Base-by-base conservation (phyloP, 2,797 vertebrate species). In the Botia kubotai region DNA sequence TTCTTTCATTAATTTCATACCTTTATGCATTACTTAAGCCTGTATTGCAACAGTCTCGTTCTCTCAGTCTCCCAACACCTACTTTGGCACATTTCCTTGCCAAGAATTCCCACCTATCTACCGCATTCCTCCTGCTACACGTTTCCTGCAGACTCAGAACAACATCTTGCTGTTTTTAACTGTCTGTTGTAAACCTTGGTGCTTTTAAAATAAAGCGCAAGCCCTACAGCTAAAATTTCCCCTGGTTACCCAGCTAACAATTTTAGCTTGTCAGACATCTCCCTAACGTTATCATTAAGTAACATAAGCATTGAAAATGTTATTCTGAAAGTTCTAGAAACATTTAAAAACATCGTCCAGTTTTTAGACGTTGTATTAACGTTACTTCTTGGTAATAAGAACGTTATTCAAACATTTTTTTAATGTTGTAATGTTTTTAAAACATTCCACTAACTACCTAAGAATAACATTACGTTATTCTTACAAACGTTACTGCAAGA, bases 111-210 rank as follows among this genome's bases (percentile, higher is more conserved):
- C 86, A 79, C 87, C 89, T 89, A 88, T 86, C 86, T 89, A 55
- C 84, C 84, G 88, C 84, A 88, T 92, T 92, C 88, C 82, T 91
- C 74, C 75, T 88, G 86, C 90, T 86, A 90, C 85, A 43, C 43
- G 90, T 26, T 60, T 60, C 57, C 4, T 14, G 57, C 21, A 60
- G 21, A 26, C 21, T 60, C 57, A 14, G 23, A 60, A 60, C 23
- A 60, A 60, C 11, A 26, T 60, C 57, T 60, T 60, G 12, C 21
- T 26, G 21, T 60, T 60, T 60, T 60, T 60, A 60, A 60, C 29
- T 63, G 60, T 63, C 5, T 63, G 60, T 33, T 29, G 23, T 29
- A 62, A 62, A 62, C 58, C 13, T 23, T 60, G 3, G 21, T 23
- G 21, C 57, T 60, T 58, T 26, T 14, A 60, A 60, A 60, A 26